Evolutionary conservation across 2,888 invertebrate species (phyloP), one percentile per base, ranked within the genome.

Genomic region (Atrina japonica): DNA sequence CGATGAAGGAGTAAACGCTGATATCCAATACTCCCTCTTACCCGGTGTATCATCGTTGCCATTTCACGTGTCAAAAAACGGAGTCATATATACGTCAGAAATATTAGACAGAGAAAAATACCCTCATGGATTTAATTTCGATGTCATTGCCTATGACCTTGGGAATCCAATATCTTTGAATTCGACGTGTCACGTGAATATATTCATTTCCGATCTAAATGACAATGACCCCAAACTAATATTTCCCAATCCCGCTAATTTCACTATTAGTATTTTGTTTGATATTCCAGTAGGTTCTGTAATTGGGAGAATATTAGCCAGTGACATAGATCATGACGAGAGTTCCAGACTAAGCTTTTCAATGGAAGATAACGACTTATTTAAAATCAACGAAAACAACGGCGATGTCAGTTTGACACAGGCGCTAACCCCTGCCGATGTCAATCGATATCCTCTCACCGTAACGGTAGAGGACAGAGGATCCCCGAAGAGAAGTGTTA

Each of bases 161-260:
- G 83, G 85, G 7, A 66, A 59, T 53, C 71, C 73, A 3, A 21
- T 49, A 18, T 76, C 80, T n/a, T 58, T 66, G 47, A 75, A 66
- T 45, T 77, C 75, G n/a, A 70, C 71, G 7, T 68, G 80, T 14
- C 76, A 73, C 25, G 80, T 85, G 1, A 59, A 55, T 23, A 77
- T 85, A 14, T 76, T 69, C 3, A 75, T 85, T 14, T 60, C 64
- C 11, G 85, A 85, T 50, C 61, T 75, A n/a, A 85, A 85, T 63
- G 85, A 85, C 61, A 80, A 83, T 64, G 41, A 77, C 1, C 88
- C 88, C 2, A 27, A 69, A 2, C 79, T 88, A 60, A 58, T 76
- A 21, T 80, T 82, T 64, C 85, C 85, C 3, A 75, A 78, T 58
- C 73, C 67, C 29, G 75, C 77, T 7, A 83, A 86, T 49, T 64